phyloP scores from a whole-genome alignment of 2,113 vertebrate genomes.

The Panurus biarmicus region DNA sequence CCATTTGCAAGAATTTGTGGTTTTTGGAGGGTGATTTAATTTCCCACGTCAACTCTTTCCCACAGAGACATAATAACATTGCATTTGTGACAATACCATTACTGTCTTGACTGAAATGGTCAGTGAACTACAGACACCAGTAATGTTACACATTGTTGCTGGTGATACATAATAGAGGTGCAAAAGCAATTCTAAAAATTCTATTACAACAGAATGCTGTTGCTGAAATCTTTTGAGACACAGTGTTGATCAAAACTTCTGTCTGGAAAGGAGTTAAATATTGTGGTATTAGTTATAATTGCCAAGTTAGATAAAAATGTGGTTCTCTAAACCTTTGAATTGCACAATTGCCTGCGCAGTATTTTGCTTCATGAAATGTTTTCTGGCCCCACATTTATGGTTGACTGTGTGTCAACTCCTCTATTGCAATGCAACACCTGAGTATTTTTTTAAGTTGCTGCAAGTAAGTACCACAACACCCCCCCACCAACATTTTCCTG shows the following conservation, averaged over 20 bases:
- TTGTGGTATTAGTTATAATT: not conserved
- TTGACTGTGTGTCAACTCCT: not conserved
- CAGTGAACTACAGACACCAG: not conserved
- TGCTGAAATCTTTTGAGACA: not conserved
- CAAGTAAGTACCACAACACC: conserved; percentile 21
- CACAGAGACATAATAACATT: not conserved
- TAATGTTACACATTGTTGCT: not conserved
- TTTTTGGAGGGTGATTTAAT: not conserved
- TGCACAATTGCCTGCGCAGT: not conserved
- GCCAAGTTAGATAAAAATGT: not conserved
- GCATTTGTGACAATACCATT: not conserved
- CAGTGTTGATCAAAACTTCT: not conserved
- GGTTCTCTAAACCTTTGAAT: not conserved
- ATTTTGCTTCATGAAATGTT: not conserved
- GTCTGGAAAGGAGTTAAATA: not conserved
- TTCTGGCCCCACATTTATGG: not conserved
- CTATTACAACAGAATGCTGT: not conserved
- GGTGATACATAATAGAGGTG: not conserved
- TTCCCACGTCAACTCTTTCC: not conserved
- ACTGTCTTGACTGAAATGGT: not conserved
- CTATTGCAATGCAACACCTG: conserved; percentile 11
- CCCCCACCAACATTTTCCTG: not conserved
- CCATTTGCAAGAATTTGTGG: not conserved
- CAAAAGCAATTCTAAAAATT: not conserved
- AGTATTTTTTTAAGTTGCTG: conserved; percentile 23